Conservation (phyloP, 2,113 vertebrate genomes). For the Xyliphius kryptos region DNA sequence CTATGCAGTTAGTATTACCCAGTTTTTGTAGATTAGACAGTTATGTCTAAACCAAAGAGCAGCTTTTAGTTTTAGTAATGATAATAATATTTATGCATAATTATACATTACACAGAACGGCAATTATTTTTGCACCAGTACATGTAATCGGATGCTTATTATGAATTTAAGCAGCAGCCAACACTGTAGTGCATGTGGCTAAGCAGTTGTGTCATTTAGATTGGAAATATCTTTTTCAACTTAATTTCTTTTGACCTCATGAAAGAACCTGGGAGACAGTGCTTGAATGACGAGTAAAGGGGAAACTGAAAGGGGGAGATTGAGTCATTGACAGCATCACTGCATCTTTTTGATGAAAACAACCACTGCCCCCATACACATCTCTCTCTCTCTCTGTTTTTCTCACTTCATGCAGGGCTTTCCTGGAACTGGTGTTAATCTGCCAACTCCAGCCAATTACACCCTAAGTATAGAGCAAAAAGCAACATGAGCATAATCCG, state of each 20-base stretch:
- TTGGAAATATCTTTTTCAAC: not conserved
- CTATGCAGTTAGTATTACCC: too few relatives aligned
- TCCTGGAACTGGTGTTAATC: slow-evolving; percentile 29
- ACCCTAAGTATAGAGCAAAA: not conserved
- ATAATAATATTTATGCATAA: too few relatives aligned
- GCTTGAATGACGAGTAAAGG: not conserved
- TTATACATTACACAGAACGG: too few relatives aligned
- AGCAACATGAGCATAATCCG: not conserved
- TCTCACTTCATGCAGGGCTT: slow-evolving; percentile 4
- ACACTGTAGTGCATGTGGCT: not conserved
- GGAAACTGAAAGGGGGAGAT: slow-evolving; percentile 34
- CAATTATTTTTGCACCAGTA: not conserved
- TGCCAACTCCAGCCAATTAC: slow-evolving; percentile 15
- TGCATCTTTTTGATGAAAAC: slow-evolving; percentile 39
- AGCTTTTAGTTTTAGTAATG: too few relatives aligned
- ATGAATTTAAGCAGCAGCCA: not conserved
- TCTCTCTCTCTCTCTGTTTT: slow-evolving; percentile 6
- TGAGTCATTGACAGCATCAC: slow-evolving; percentile 54
- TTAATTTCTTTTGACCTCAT: not conserved
- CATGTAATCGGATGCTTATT: not conserved
- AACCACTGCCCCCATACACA: slow-evolving; percentile 25
- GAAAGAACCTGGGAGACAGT: not conserved
- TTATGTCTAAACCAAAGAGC: too few relatives aligned
- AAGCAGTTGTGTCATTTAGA: not conserved
- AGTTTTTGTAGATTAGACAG: too few relatives aligned